Percentiles rank a stretch among this genome's conserved stretches.
Conservation (phyloP, 2,797 vertebrate genomes). For the Protonibea diacanthus region DNA sequence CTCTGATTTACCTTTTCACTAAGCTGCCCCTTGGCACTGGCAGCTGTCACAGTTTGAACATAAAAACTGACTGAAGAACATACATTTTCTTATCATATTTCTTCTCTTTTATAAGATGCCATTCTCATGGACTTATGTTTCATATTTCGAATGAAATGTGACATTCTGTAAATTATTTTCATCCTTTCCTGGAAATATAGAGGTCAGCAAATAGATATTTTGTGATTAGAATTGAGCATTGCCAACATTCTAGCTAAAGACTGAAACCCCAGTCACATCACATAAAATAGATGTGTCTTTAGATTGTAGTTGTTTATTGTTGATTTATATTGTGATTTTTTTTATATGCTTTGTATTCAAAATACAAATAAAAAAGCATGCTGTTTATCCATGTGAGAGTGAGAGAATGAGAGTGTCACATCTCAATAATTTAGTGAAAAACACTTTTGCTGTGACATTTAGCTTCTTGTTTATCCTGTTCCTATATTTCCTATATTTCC, state of each 20-base stretch:
- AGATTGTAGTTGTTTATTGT: not conserved
- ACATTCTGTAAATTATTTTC: not conserved
- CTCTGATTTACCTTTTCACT: conserved; percentile 69
- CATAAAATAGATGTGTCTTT: not conserved
- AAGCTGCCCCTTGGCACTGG: conserved; percentile 56
- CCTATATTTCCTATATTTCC: not conserved
- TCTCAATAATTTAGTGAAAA: not conserved
- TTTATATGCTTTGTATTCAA: not conserved
- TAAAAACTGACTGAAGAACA: conserved; percentile 10
- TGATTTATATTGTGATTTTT: not conserved
- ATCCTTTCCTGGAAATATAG: not conserved
- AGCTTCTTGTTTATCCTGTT: not conserved
- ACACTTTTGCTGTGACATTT: not conserved
- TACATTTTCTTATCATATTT: not conserved
- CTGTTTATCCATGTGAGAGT: not conserved
- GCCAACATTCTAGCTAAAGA: not conserved
- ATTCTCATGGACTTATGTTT: not conserved
- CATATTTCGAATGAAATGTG: not conserved
- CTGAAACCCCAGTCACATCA: not conserved
- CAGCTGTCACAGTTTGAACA: conserved; percentile 58
- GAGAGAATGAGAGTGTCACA: too few relatives aligned
- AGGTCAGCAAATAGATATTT: not conserved
- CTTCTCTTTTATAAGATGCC: not conserved
- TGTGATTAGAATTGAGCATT: not conserved
- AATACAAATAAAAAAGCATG: not conserved